phyloP scores from a whole-genome alignment of 2,797 vertebrate species.

The Onychomys leucogaster region DNA sequence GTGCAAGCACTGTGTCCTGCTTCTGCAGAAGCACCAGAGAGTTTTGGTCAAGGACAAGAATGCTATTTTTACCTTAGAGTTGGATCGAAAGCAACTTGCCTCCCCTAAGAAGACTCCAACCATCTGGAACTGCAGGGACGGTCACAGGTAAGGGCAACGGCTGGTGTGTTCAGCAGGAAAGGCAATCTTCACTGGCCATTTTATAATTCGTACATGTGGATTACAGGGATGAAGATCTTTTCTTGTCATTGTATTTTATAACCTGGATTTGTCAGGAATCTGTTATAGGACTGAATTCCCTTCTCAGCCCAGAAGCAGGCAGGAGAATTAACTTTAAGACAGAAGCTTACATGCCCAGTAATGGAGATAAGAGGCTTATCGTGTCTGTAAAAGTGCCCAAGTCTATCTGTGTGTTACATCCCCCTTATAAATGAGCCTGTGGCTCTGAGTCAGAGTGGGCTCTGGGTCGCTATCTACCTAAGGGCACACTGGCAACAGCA shows the following conservation, averaged over 20 bases:
- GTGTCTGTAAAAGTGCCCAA: neutral
- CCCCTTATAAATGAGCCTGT: constrained; percentile 31
- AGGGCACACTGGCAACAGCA: neutral
- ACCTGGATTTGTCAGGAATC: constrained; percentile 58
- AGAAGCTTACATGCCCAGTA: constrained; percentile 58
- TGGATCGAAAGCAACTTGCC: neutral
- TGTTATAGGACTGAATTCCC: constrained; percentile 11
- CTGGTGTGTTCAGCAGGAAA: too few species aligned
- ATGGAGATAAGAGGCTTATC: constrained; percentile 69
- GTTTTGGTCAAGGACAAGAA: neutral
- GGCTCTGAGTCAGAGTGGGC: neutral
- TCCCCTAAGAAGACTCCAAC: neutral
- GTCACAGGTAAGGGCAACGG: rapidly evolving
- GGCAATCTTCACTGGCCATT: rapidly evolving
- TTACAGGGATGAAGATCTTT: neutral
- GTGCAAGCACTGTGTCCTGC: neutral
- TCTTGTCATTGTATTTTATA: constrained; percentile 15
- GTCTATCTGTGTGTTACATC: neutral
- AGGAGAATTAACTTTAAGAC: constrained; percentile 60
- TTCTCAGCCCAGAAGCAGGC: constrained; percentile 57
- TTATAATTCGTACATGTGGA: rapidly evolving
- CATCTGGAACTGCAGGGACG: neutral
- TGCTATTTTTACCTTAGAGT: neutral
- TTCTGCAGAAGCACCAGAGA: neutral
- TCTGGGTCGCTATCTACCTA: neutral